These are phyloP conservation scores for Strigops habroptila DNA, from an alignment of 2,113 vertebrate species.

Conservation along the genomic window DNA sequence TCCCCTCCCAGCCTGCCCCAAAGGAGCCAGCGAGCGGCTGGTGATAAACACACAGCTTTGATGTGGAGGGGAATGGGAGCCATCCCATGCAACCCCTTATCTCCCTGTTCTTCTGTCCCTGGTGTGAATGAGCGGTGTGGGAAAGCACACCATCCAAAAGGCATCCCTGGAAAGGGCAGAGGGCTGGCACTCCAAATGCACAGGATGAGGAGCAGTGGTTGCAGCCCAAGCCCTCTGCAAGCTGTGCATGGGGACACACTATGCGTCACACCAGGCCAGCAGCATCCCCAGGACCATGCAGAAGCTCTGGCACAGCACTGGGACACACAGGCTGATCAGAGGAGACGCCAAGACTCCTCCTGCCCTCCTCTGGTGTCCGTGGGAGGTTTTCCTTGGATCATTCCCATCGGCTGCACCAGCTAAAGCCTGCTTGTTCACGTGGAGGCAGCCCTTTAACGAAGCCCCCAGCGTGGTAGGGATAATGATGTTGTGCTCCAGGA, in stretches of 20 bases:
- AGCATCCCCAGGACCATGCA: background rate
- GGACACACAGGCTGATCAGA: background rate
- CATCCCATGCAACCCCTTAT: background rate
- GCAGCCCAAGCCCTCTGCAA: background rate
- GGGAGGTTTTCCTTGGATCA: background rate
- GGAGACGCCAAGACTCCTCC: background rate
- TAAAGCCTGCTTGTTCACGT: background rate
- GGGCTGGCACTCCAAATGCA: background rate
- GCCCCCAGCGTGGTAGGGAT: background rate
- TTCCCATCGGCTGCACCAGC: accelerated
- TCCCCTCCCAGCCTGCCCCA: background rate
- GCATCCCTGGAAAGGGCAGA: background rate
- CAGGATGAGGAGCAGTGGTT: background rate
- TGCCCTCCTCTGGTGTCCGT: slow-evolving; percentile 19
- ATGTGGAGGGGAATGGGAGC: background rate
- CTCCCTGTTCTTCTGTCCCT: background rate
- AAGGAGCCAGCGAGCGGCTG: background rate
- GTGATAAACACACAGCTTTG: background rate
- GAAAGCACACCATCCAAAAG: background rate
- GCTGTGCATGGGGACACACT: accelerated
- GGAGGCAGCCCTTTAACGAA: background rate
- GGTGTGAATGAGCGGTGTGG: background rate
- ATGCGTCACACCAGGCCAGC: background rate
- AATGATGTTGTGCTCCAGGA: background rate
- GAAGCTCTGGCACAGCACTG: background rate